Base-by-base conservation (phyloP, 2,113 vertebrate genomes). In the Oreocharis arfaki region DNA sequence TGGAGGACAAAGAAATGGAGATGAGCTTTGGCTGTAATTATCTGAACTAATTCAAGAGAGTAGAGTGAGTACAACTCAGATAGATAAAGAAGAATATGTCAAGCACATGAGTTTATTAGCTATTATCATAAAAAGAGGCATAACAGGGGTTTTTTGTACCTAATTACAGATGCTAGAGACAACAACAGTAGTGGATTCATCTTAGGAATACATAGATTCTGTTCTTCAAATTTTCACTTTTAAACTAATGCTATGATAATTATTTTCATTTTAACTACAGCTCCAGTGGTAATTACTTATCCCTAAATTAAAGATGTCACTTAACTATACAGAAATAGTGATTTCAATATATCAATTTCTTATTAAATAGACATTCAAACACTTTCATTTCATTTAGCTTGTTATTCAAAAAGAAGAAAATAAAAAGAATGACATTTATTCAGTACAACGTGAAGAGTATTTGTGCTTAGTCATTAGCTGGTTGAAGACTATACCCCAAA, bases 331-430 rank as follows among this genome's bases (percentile, higher is more conserved):
- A 79, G 10, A 89, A 93, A 68, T 11, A 85, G 26, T 55, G 41
- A 85, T 88, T 87, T 86, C 39, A 87, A 21, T 50, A 56, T 13
- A 63, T 35, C 20, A 68, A 52, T 70, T 92, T 87, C 59, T 73
- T 94, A 73, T 71, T 75, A 84, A 94, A 81, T 32, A 84, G n/a
- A 55, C 39, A 86, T 46, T 78, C 44, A 71, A 44, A 78, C n/a
- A 87, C 16, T 81, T 93, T 37, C 11, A 65, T 17, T 69, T 69
- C 6, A 39, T 44, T 63, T 80, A 76, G 33, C 57, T 64, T 83
- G 23, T 65, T 56, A 83, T 56, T 52, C 20, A 89, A 94, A 77
- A 83, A 35, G 28, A 74, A 57, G 42, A 86, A 87, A 96, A 91
- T 50, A 68, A 92, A 86, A 35, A 70, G 8, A 85, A 78, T 47